These are phyloP conservation scores for Sula dactylatra DNA, from an alignment of 2,113 vertebrate genomes.

Conservation along the genomic window DNA sequence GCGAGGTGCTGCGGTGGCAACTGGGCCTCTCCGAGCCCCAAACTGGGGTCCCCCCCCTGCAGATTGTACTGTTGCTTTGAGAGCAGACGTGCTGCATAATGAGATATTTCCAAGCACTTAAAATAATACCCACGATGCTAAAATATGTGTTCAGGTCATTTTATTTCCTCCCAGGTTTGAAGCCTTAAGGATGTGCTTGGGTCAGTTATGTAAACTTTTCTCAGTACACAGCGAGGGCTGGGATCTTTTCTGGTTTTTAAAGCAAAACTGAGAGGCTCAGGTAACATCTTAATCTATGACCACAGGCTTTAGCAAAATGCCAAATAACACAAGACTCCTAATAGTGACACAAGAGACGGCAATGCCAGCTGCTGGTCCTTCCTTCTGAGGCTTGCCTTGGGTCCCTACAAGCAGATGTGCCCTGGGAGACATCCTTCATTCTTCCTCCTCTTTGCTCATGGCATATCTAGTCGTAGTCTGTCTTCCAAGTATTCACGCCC, in stretches of 20 bases:
- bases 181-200: not conserved
- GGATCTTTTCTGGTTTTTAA: not conserved
- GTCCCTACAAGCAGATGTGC: not conserved
- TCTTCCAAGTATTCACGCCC: not conserved
- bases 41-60: not conserved
- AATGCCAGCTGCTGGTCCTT: accelerated
- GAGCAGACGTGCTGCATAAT: not conserved
- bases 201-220: not conserved
- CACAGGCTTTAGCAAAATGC: not conserved
- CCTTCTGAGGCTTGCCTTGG: not conserved
- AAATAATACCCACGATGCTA: not conserved
- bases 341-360: not conserved
- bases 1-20: accelerated
- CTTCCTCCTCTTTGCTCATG: not conserved
- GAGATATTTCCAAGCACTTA: not conserved
- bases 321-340: not conserved
- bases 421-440: not conserved
- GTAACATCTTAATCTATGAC: not conserved
- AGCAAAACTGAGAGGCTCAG: not conserved
- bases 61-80: not conserved
- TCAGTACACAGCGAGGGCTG: accelerated
- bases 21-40: not conserved
- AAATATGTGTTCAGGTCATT: not conserved
- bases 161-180: not conserved
- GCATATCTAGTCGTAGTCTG: not conserved